Evolutionary conservation across 2,113 vertebrate species (phyloP).

Genomic region (Mormyrus iriodes): DNA sequence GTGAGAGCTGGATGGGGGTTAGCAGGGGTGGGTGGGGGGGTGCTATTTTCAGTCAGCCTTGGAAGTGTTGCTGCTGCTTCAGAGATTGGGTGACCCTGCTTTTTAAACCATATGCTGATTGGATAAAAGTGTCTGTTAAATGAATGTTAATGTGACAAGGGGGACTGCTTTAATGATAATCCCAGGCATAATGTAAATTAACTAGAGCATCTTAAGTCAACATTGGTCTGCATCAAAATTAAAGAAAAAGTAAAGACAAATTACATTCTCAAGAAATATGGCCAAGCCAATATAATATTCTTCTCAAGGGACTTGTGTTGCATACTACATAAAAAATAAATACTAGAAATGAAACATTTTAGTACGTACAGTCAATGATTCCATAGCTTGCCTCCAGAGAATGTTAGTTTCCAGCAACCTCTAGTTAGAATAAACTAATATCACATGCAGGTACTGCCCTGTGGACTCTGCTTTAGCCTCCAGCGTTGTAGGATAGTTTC

Average conservation of each 20-base stretch:
- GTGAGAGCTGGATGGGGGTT: background rate
- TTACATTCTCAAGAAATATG: background rate
- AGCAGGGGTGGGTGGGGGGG: too few relatives aligned
- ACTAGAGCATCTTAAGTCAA: background rate
- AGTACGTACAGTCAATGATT: background rate
- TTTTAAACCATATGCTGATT: background rate
- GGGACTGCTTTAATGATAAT: background rate
- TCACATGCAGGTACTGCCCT: background rate
- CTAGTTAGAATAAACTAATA: background rate
- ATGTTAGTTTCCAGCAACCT: background rate
- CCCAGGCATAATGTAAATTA: background rate
- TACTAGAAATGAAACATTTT: background rate
- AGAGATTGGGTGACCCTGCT: background rate
- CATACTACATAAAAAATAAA: background rate
- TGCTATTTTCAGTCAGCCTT: background rate
- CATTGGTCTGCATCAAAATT: background rate
- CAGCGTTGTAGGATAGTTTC: background rate
- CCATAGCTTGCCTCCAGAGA: background rate
- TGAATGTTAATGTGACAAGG: background rate
- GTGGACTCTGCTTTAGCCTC: background rate
- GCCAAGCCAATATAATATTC: background rate
- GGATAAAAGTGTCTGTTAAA: background rate
- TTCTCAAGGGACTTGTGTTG: background rate
- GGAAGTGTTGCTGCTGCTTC: background rate
- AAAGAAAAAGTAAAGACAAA: background rate